Evolutionary conservation across 92 coral and sea anemone genomes (phyloP), one percentile per base, ranked within the genome.

Genomic region (Heliopora coerulea): DNA sequence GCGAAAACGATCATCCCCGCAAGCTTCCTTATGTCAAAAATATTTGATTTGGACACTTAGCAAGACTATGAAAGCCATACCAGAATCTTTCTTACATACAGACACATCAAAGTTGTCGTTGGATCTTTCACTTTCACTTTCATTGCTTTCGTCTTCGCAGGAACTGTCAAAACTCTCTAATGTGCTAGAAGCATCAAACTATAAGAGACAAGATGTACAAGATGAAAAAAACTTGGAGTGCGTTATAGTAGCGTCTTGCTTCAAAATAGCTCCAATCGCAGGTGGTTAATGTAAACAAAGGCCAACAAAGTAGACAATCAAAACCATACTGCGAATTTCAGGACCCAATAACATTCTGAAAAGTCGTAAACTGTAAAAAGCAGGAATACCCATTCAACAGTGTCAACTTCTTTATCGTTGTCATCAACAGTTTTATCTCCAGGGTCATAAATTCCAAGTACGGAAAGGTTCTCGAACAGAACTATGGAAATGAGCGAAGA

Each of bases 121-220:
- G 48, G 12, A 21, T 32, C 49, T 52, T n/a, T 70, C 77, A 21
- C 49, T 60, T 21, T n/a, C 28, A 32, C 49, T 52, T 27, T 27
- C 13, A 58, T 10, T 24, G 26, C 49, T 70, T 3, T 1, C 34
- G 11, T 52, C 77, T 15, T 54, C 77, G 26, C 54, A 57, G 30
- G 35, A 70, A 13, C 60, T 70, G 23, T 19, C 8, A 20, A 52
- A 48, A 54, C 48, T 70, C 35, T 70, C 77, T 14, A 31, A 62
- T 48, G 26, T n/a, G 29, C 77, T 11, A 40, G 15, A 31, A 32
- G 62, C 77, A 70, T 70, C 63, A 31, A 35, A 21, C 62, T 70
- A 31, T n/a, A 62, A 0, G 37, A 25, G 13, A 59, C 15, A 6
- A 59, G 27, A 25, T 18, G 28, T 1, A 21, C 1, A 0, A 10